Evolutionary conservation across 2,888 invertebrate genomes (phyloP).

Genomic region (Adelognathus sp.): DNA sequence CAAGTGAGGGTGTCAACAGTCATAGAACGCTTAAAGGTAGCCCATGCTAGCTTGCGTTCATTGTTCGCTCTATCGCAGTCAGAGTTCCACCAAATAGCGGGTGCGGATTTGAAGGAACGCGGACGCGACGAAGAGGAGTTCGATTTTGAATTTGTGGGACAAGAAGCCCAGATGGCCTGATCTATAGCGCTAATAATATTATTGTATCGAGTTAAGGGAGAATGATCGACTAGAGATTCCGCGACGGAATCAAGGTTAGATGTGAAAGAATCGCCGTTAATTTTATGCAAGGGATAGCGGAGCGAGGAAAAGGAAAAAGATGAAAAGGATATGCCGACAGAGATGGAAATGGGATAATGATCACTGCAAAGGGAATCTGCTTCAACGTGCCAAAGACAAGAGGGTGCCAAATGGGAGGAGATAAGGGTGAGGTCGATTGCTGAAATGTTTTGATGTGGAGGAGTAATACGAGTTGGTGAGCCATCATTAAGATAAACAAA

Average conservation of each 20-base stretch:
- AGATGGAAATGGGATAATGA: too few species aligned
- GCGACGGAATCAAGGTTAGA: too few species aligned
- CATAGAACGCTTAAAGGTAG: not conserved
- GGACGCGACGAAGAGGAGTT: not conserved
- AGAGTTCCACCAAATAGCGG: not conserved
- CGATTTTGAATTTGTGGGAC: too few species aligned
- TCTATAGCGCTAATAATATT: not conserved
- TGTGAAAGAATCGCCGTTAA: not conserved
- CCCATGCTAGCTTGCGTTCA: not conserved
- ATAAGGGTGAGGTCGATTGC: constrained; percentile 4
- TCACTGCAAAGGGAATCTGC: not conserved
- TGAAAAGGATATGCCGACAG: not conserved
- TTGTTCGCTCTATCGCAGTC: not conserved
- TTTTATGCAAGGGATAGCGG: not conserved
- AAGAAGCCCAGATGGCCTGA: not conserved
- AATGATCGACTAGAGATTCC: too few species aligned
- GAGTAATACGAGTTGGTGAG: not conserved
- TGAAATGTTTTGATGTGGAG: not conserved
- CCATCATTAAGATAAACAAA: constrained; percentile 11
- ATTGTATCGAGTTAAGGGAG: not conserved
- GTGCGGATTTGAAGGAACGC: not conserved
- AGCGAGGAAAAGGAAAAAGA: too few species aligned
- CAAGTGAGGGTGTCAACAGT: not conserved
- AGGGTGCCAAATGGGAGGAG: not conserved
- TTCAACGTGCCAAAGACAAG: not conserved